These are phyloP conservation scores for Ophion obscuratus DNA, from an alignment of 2,888 invertebrate species.

Conservation along the genomic window DNA sequence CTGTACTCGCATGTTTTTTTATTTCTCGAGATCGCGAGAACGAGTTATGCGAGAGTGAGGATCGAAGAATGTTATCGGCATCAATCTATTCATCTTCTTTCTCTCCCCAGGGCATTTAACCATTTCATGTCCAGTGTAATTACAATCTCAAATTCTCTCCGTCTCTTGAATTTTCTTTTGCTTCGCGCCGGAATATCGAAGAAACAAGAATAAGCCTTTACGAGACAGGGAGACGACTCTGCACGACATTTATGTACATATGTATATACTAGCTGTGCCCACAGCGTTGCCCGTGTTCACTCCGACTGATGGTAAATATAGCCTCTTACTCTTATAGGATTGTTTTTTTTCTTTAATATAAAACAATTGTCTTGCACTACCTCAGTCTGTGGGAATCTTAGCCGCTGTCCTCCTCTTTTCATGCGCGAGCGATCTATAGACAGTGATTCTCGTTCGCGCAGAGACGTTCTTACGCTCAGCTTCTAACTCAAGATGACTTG, in stretches of 20 bases:
- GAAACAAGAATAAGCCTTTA: slow-evolving; percentile 15
- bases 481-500: too few relatives aligned
- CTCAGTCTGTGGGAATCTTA: too few relatives aligned
- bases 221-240: background rate
- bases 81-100: slow-evolving; percentile 30
- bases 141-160: slow-evolving; percentile 56
- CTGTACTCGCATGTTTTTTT: background rate
- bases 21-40: slow-evolving; percentile 17
- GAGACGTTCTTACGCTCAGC: too few relatives aligned
- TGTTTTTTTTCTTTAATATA: too few relatives aligned
- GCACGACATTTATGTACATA: background rate
- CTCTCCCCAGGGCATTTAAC: slow-evolving; percentile 38
- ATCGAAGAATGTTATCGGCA: slow-evolving; percentile 42
- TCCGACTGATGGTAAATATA: too few relatives aligned
- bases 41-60: background rate
- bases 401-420: too few relatives aligned
- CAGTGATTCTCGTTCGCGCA: too few relatives aligned
- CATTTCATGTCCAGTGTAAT: slow-evolving; percentile 53
- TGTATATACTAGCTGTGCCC: too few relatives aligned
- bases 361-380: too few relatives aligned
- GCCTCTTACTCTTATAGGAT: too few relatives aligned
- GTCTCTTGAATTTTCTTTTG: slow-evolving; percentile 5
- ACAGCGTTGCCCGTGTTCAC: too few relatives aligned
- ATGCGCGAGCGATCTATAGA: too few relatives aligned
- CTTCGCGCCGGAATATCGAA: slow-evolving; percentile 25